Evolutionary conservation across 1,140 invertebrate genomes (phyloP), one percentile per base, ranked within the genome.

Genomic region (Thaumetopoea pityocampa): DNA sequence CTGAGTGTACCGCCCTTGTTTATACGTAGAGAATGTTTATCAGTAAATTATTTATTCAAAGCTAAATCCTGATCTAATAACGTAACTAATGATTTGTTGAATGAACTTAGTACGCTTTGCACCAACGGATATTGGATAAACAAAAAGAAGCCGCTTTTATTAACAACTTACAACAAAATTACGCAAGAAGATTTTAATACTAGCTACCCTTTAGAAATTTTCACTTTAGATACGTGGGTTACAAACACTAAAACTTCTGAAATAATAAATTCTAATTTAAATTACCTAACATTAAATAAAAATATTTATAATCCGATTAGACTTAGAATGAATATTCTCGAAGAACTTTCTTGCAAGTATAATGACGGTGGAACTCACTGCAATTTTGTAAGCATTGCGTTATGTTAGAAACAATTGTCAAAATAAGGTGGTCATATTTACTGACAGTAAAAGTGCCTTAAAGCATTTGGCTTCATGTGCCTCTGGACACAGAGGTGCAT

Each of bases 11-110:
- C 29, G 4, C 41, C 51, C 1, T 27, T 53, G 14, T 40, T 16
- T 29, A 19, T 53, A 23, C 14, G 51, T 18, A 34, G 51, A 35
- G 6, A 16, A 18, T 53, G 35, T 40, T 15, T 45, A 34, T 16
- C 9, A 11, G 10, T 27, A 27, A 6, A 22, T 2, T 3, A 5
- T 27, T 12, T 6, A 5, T 11, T 2, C 9, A 29, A 29, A 17
- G 14, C 3, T 29, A 17, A 8, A n/a, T 29, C 28, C 10, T 8
- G 7, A 8, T 7, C 12, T 7, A 15, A 29, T 6, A n/a, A 29
- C 6, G 4, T 1, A 6, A 29, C 27, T 15, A n/a, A 7, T 29
- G 8, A 7, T 1, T 29, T 29, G 5, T n/a, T 29, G 4, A n/a
- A n/a, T 2, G 4, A 15, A n/a, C 12, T 29, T 2, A n/a, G 12